Percentiles rank a stretch among this genome's conserved stretches.
phyloP scores from a whole-genome alignment of 2,113 vertebrate genomes.

The human (Homo sapiens) region DNA sequence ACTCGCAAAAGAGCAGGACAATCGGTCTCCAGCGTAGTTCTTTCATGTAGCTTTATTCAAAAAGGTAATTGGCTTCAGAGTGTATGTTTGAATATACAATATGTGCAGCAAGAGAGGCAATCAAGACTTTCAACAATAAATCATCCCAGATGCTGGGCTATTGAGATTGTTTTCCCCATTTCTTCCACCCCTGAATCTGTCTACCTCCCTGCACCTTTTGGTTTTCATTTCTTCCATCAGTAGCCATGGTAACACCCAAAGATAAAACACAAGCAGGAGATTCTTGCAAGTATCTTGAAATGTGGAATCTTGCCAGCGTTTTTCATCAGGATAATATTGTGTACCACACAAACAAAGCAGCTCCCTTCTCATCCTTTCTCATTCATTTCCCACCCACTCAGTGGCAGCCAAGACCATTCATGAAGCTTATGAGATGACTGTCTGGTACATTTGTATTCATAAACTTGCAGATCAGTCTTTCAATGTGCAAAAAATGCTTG shows the following conservation, averaged over 20 bases:
- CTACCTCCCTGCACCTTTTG: conserved; percentile 60
- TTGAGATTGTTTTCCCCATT: not conserved
- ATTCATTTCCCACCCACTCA: conserved; percentile 43
- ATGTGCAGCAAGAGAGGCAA: not conserved
- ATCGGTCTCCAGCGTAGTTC: not conserved
- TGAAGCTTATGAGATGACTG: not conserved
- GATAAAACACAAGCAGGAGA: conserved; percentile 72
- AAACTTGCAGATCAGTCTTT: conserved; percentile 44
- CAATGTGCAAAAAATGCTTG: conserved; percentile 34
- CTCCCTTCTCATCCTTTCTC: not conserved
- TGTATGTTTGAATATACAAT: not conserved
- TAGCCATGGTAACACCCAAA: conserved; percentile 82
- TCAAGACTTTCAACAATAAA: not conserved
- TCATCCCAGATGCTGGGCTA: conserved; percentile 11
- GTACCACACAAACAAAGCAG: conserved; percentile 52
- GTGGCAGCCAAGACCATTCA: conserved; percentile 59
- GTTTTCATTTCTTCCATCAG: conserved; percentile 78
- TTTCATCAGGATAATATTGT: conserved; percentile 59
- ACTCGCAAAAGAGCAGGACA: not conserved
- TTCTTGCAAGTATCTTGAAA: conserved; percentile 59
- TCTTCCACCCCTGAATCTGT: conserved; percentile 45
- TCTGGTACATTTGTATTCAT: conserved; percentile 54
- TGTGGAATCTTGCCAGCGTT: conserved; percentile 64
- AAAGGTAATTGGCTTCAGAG: not conserved
- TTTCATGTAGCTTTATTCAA: not conserved